Base-by-base conservation (phyloP, 2,888 invertebrate genomes). In the Coronaproctus castanopsis region DNA sequence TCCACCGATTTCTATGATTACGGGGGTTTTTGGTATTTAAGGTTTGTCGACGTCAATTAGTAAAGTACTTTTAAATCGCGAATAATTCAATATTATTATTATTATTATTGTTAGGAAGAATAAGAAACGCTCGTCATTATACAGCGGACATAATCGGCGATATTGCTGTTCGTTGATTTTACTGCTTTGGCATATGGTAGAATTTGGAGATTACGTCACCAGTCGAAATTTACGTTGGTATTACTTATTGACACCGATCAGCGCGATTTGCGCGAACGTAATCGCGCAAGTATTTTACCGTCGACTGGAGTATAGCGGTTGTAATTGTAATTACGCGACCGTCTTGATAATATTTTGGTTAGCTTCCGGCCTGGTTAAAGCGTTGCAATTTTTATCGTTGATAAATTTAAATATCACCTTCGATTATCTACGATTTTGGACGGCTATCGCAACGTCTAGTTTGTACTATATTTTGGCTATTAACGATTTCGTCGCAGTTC, bases 401-500 rank as follows among this genome's bases (percentile, higher is more conserved):
- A 48, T 65, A 14, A 65, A 63, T 51, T 66, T 63, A 5, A 67
- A 70, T 52, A 67, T 71, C 36, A 68, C 68, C 3, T 65, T 65
- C 24, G 65, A 66, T 2, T 59, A 63, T 57, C 60, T 63, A 20
- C 57, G 56, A 10, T 58, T 52, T n/a, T 19, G 53, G 14, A 60
- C 62, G 3, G 68, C 69, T 2, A 64, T 65, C 2, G 64, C 65
- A 18, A 63, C 66, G 1, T 68, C 68, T 2, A 58, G 65, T 19
- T 64, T 67, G 24, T 69, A 67, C 52, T 67, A 66, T 24, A 59
- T 67, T 18, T 65, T 71, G 22, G 68, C 69, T 0, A 60, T 71
- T 55, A 65, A 70, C 55, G 69, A 71, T 60, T 65, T 68, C 21
- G 69, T 67, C 52, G 65, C 69, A 18, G 62, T 70, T 20, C 68